Evolutionary conservation across 2,888 invertebrate genomes (phyloP), one percentile per base, ranked within the genome.

Genomic region (Melanotus villosus): DNA sequence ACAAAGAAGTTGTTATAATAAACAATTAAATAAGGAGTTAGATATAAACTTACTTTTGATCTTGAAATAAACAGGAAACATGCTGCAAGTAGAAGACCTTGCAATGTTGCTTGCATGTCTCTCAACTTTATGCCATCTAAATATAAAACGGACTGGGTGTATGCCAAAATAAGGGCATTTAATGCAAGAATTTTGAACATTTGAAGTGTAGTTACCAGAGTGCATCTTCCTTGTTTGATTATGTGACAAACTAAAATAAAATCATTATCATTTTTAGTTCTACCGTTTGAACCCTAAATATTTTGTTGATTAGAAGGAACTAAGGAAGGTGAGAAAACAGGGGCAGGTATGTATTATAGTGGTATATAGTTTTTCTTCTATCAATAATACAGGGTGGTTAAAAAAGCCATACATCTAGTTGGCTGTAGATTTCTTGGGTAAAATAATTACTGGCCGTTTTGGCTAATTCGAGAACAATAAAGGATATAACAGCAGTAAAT

Each of bases 131-230:
- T 95, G 10, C 99, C 99, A 83, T 99, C 98, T 74, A 99, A 89
- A 83, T 99, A 99, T 18, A 99, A 88, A 21, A 99, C 99, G 1
- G 98, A 98, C 86, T 99, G 98, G 80, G 98, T 97, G 88, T 99
- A 99, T 0, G 99, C 99, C 74, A 98, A 89, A 74, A 99, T 96
- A 1, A 99, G 89, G 0, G 99, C 99, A 84, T 99, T 99, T 62
- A 99, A 86, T 0, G 99, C 99, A 65, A 99, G 87, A 78, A 99
- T 99, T 88, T 99, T 99, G 87, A 99, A 99, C 99, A 99, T 99
- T 86, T 99, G 99, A 69, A 99, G 88, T 0, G 99, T 99, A 0
- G 99, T 99, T 16, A 99, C 99, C 68, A 99, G 87, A 0, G 99
- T 99, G 84, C 99, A 99, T 18, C 99, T 92, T 0, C 99, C 99